Base-by-base conservation (phyloP, 1,140 invertebrate genomes). In the Drosophila sturtevanti region DNA sequence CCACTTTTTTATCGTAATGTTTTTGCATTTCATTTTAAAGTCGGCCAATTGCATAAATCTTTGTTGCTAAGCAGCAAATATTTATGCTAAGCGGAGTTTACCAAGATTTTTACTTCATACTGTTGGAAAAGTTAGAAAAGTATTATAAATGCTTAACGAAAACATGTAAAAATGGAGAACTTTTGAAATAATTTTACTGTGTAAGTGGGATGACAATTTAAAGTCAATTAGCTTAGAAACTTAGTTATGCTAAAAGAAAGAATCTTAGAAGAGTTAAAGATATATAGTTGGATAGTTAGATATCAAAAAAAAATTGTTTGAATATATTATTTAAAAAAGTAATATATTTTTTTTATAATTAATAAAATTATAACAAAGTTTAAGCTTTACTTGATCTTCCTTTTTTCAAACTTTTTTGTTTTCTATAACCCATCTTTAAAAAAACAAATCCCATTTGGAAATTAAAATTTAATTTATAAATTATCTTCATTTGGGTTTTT, bases 31-130 rank as follows among this genome's bases (percentile, higher is more conserved):
- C 54, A 38, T 59, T 69, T 70, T 63, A 60, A 77, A 77, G 66
- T 77, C 65, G 73, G 73, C 73, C 74, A 77, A 51, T 59, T 69
- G 73, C 74, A 77, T 77, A 70, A 65, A 70, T 64, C 74, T 69
- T 68, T 54, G 18, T 38, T 22, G 27, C 58, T 24, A 48, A 56
- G 37, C 55, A 44, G 63, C 44, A 67, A 73, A 37, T 48, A 48
- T 34, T 75, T 65, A 63, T 41, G 64, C 27, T 54, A 41, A 54
- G 61, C 27, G n/a, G 24, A 31, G 27, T 51, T 72, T 55, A 11
- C 18, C 18, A 10, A 58, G 34, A 63, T 31, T 56, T n/a, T 9
- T 52, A 68, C 31, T 38, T 59, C 62, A 63, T 44, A 54, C 60
- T n/a, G n/a, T n/a, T n/a, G 12, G 9, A 10, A 44, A 27, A 41